Percentiles rank a stretch among this genome's conserved stretches.
These are phyloP conservation scores for Galagoides demidoff DNA, from an alignment of 2,797 vertebrate genomes.

Conservation along the genomic window DNA sequence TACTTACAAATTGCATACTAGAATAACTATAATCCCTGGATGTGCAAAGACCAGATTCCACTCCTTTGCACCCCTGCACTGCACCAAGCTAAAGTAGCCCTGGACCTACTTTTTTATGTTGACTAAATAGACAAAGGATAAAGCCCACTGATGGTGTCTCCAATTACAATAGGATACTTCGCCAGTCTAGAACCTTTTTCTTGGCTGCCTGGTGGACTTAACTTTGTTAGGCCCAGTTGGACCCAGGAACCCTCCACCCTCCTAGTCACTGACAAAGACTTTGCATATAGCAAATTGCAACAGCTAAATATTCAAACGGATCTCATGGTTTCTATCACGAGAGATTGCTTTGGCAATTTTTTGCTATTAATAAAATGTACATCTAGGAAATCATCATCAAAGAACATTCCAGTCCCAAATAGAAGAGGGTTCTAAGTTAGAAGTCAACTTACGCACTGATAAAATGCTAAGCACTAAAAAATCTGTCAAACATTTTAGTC, in stretches of 20 bases:
- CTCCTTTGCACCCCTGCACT: accelerated
- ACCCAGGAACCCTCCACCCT: background rate
- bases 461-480: constrained; percentile 35
- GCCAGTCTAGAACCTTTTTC: background rate
- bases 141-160: background rate
- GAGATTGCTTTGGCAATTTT: background rate
- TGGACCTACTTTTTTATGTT: background rate
- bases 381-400: background rate
- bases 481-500: background rate
- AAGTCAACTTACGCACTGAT: background rate
- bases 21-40: background rate
- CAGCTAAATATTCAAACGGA: background rate
- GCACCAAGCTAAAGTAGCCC: background rate
- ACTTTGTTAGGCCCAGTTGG: background rate
- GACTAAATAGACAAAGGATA: background rate
- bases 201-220: background rate
- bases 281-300: background rate
- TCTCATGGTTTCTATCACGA: background rate
- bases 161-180: background rate
- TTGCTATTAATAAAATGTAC: background rate
- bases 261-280: background rate
- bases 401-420: background rate
- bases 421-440: background rate
- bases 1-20: background rate
- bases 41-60: background rate